Conservation (phyloP, 2,888 invertebrate species). For the Sphaerophoria rueppellii region DNA sequence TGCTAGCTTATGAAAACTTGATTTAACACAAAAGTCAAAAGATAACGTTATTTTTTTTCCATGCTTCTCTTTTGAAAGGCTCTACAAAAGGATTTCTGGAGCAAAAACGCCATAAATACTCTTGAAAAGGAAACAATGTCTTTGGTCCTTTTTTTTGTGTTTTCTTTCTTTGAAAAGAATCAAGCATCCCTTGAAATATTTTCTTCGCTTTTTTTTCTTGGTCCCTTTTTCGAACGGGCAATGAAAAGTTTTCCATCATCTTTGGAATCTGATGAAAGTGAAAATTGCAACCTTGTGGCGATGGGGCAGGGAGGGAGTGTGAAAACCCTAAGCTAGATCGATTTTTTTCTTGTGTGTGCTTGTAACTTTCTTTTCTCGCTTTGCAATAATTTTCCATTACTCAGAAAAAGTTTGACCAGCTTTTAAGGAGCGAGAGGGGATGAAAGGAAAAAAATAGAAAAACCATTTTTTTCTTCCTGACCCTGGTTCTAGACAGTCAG, state of each 20-base stretch:
- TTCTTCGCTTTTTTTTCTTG: conserved; percentile 6
- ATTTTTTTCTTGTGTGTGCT: conserved; percentile 38
- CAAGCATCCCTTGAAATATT: background rate
- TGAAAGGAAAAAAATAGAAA: conserved; percentile 1
- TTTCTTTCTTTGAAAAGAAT: background rate
- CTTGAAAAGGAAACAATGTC: conserved; percentile 24
- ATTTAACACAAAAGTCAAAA: conserved; percentile 37
- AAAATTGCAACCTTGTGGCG: conserved; percentile 15
- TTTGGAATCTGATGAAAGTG: conserved; percentile 38
- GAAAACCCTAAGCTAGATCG: conserved; percentile 40
- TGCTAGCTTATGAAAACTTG: background rate
- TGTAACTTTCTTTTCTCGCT: conserved; percentile 19
- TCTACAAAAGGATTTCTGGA: conserved; percentile 32
- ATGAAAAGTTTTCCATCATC: conserved; percentile 67
- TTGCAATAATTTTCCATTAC: conserved; percentile 59
- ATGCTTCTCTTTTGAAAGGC: conserved; percentile 1
- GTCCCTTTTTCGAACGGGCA: conserved; percentile 32
- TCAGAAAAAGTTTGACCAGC: conserved; percentile 45
- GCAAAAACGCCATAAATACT: conserved; percentile 39
- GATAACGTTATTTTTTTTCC: conserved; percentile 31
- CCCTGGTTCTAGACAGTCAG: conserved; percentile 53
- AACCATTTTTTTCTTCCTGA: conserved; percentile 20
- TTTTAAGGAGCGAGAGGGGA: background rate
- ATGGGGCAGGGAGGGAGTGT: background rate
- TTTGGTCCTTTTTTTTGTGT: conserved; percentile 18